These are phyloP conservation scores for Poecile montanus DNA, from an alignment of 2,797 vertebrate genomes.

Conservation along the genomic window DNA sequence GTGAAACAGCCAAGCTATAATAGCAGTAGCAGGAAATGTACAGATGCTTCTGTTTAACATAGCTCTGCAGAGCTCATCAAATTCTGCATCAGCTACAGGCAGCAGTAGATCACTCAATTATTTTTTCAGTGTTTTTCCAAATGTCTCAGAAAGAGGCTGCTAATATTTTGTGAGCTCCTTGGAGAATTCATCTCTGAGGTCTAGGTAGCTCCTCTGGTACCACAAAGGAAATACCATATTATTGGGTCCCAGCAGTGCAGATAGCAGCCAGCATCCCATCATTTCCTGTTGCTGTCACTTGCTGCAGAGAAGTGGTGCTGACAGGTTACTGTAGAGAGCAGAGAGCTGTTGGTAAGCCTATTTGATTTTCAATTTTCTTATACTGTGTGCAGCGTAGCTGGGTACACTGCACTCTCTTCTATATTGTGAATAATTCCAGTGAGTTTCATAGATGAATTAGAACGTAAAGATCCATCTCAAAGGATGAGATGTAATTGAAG, in stretches of 20 bases:
- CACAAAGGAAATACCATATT: neutral
- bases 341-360: neutral
- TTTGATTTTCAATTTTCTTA: neutral
- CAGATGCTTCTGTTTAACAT: neutral
- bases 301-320: neutral
- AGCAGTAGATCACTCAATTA: neutral
- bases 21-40: neutral
- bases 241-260: neutral
- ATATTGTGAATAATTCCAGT: neutral
- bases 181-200: neutral
- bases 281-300: neutral
- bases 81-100: neutral
- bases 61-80: neutral
- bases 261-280: neutral
- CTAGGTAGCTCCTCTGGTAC: neutral
- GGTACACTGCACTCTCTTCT: neutral
- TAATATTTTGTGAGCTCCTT: neutral
- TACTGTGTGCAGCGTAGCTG: accelerated
- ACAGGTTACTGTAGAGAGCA: neutral
- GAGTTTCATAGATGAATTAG: neutral
- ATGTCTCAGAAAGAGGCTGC: neutral
- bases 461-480: neutral
- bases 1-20: neutral
- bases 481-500: neutral
- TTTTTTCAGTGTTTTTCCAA: neutral